Conservation (phyloP, 2,888 invertebrate species). For the Sericinus montela region DNA sequence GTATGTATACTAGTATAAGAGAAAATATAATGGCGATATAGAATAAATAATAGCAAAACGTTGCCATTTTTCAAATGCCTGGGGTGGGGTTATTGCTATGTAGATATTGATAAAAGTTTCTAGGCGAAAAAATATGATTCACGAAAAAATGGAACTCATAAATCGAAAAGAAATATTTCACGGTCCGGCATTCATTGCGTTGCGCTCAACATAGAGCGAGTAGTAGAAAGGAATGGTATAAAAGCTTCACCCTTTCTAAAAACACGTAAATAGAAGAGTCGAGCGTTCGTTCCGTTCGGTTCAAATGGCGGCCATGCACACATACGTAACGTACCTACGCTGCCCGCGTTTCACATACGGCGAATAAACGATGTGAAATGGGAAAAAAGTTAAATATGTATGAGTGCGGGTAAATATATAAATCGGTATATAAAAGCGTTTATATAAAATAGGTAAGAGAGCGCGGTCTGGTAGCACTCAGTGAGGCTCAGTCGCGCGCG, state of each 20-base stretch:
- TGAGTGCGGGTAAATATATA: constrained; percentile 79
- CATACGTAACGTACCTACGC: constrained; percentile 43
- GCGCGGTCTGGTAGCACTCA: constrained; percentile 44
- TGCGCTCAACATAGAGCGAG: constrained; percentile 64
- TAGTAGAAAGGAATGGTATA: constrained; percentile 74
- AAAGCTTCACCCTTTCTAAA: constrained; percentile 77
- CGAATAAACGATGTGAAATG: constrained; percentile 76
- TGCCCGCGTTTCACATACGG: constrained; percentile 61
- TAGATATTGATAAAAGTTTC: constrained; percentile 51
- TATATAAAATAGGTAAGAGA: constrained; percentile 69
- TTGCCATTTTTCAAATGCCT: not conserved
- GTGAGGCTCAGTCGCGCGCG: constrained; percentile 63
- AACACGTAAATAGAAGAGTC: constrained; percentile 72
- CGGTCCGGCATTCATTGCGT: constrained; percentile 57
- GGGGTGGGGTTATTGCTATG: not conserved
- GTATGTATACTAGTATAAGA: no score
- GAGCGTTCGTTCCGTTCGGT: constrained; percentile 48
- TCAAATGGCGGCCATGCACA: constrained; percentile 54
- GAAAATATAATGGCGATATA: no score
- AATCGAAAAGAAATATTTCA: constrained; percentile 71
- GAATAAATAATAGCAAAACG: not conserved
- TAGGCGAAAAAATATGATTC: constrained; percentile 51
- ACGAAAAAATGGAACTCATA: constrained; percentile 62
- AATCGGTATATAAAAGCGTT: constrained; percentile 74
- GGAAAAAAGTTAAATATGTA: constrained; percentile 80